Base-by-base conservation (phyloP, 2,113 vertebrate species). In the Tragulus kanchil region DNA sequence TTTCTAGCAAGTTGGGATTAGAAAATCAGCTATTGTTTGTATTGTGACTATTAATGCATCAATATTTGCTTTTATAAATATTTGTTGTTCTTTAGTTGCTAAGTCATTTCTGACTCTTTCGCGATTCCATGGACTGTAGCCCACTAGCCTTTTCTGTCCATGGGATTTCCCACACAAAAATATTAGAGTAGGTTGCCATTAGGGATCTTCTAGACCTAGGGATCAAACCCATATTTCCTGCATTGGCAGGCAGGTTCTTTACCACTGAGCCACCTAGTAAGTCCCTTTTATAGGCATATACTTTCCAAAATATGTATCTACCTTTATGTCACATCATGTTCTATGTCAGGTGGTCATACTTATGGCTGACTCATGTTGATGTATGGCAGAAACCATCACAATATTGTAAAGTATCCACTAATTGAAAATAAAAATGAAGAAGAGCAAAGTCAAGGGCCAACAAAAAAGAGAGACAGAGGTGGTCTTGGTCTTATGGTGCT, bases 21-120 rank as follows among this genome's bases (percentile, higher is more conserved):
- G 62, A 94, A 90, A 95, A 90, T 10, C 28, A 69, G n/a, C 17
- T 25, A 54, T 62, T 89, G 62, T 54, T 82, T 75, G 31, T 85
- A 54, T 50, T 93, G 17, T 93, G 87, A 62, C 36, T 69, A 45
- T 73, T 45, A 45, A 45, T 45, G 36, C 5, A 84, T 45, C 36
- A 61, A 73, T 5, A 82, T 17, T 77, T 89, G 77, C 62, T 73
- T 92, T 91, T 77, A 28, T 45, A 62, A 79, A n/a, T 2, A 8
- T 89, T 73, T 71, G 21, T 23, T 71, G 65, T 45, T 73, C 19
- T 73, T 73, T 73, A 73, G 36, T 45, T 73, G 36, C 19, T 45
- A 45, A 25, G 3, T 45, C 42, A 19, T 71, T 17, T 71, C 69
- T 54, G 54, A 54, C 54, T 71, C 69, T 71, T 71, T 71, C 45